Percentiles rank a stretch among this genome's conserved stretches.
Conservation (phyloP, 2,888 invertebrate genomes). For the Lochmaea crataegi region DNA sequence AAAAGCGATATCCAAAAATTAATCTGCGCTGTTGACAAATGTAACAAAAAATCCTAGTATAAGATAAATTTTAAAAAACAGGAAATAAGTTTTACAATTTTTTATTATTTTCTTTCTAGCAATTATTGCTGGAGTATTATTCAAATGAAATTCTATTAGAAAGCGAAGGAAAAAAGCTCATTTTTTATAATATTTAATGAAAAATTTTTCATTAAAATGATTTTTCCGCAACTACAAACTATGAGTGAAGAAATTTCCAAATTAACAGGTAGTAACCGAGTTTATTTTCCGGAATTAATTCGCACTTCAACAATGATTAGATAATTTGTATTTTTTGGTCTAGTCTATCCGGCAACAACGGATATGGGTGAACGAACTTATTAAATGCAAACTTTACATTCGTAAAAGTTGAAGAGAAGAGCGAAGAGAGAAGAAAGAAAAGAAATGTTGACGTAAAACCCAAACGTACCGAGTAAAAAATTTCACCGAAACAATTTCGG, state of each 20-base stretch:
- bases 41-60: neutral
- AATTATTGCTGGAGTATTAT: too few species aligned
- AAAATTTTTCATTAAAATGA: too few species aligned
- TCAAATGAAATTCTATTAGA: too few species aligned
- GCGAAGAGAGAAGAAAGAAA: conserved; percentile 40
- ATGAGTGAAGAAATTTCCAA: too few species aligned
- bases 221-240: too few species aligned
- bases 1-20: conserved; percentile 41
- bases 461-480: conserved; percentile 38
- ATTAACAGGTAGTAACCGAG: too few species aligned
- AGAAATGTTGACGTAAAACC: conserved; percentile 13
- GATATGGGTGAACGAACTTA: conserved; percentile 45
- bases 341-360: conserved; percentile 21
- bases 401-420: conserved; percentile 25
- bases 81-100: too few species aligned
- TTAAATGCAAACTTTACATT: conserved; percentile 30
- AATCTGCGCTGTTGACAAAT: conserved; percentile 19
- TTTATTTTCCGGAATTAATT: neutral
- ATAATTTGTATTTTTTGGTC: neutral
- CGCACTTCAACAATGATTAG: neutral
- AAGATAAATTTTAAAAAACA: neutral
- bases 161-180: too few species aligned
- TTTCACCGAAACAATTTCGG: conserved; percentile 55
- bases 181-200: too few species aligned
- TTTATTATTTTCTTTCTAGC: too few species aligned